phyloP scores from a whole-genome alignment of 2,888 invertebrate species.

The Bombylius major region DNA sequence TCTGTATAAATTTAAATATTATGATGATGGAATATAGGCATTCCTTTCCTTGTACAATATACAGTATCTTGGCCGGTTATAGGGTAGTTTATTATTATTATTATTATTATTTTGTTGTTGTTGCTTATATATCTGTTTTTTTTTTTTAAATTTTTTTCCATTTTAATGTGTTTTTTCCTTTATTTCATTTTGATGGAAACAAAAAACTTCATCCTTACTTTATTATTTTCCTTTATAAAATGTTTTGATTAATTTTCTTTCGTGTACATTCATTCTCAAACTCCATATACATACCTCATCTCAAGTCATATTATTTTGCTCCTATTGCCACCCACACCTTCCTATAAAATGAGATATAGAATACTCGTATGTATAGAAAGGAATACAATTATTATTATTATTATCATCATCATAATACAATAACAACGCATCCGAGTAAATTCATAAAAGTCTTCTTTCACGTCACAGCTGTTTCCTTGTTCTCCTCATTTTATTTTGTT shows the following conservation, averaged over 20 bases:
- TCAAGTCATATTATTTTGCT: neutral
- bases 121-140: neutral
- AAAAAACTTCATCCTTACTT: constrained; percentile 20
- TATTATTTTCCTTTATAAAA: constrained; percentile 37
- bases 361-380: no score
- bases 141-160: neutral
- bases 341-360: no score
- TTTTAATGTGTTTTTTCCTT: neutral
- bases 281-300: neutral
- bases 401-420: constrained; percentile 1
- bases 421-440: constrained; percentile 6
- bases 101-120: no score
- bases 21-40: neutral
- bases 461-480: neutral
- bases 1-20: no score
- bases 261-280: constrained; percentile 10
- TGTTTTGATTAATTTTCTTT: constrained; percentile 37
- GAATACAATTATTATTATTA: no score
- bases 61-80: neutral
- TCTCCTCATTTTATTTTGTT: neutral
- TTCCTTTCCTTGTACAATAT: neutral
- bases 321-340: no score
- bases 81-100: neutral
- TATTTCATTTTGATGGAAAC: constrained; percentile 6
- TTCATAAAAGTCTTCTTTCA: neutral